Conservation (phyloP, 2,797 vertebrate genomes). For the Phataginus tricuspis region DNA sequence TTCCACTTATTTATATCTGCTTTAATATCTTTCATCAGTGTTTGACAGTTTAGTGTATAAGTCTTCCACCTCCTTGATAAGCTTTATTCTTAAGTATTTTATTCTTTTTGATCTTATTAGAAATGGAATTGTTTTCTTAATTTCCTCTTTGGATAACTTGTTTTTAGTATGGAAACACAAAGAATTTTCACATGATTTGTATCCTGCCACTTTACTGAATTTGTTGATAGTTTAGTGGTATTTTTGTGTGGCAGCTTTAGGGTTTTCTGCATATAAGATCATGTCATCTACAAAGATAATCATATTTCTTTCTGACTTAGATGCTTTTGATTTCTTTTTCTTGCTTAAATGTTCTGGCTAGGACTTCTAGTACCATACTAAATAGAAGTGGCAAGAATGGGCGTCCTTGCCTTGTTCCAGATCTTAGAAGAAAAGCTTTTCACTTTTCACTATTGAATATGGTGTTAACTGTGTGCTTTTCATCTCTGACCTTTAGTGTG, state of each 20-base stretch:
- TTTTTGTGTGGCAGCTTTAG: not conserved
- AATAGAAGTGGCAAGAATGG: not conserved
- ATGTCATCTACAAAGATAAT: not conserved
- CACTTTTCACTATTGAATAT: not conserved
- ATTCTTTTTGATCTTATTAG: not conserved
- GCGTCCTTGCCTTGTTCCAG: not conserved
- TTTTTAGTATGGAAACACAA: not conserved
- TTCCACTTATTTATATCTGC: not conserved
- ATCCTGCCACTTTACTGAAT: not conserved
- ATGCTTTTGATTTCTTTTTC: not conserved
- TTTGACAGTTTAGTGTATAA: not conserved
- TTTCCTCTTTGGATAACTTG: not conserved
- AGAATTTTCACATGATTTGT: not conserved
- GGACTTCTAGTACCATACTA: not conserved
- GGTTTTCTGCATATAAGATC: not conserved
- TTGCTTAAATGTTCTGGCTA: not conserved
- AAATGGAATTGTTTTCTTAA: not conserved
- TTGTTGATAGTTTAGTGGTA: not conserved
- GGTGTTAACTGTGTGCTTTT: not conserved
- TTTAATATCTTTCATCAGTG: not conserved
- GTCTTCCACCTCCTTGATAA: not conserved
- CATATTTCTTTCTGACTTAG: not conserved
- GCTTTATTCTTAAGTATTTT: not conserved
- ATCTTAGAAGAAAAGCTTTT: not conserved
- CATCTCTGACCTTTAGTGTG: not conserved